Conservation (phyloP, 2,888 invertebrate species). For the Ornithoptera priamus region DNA sequence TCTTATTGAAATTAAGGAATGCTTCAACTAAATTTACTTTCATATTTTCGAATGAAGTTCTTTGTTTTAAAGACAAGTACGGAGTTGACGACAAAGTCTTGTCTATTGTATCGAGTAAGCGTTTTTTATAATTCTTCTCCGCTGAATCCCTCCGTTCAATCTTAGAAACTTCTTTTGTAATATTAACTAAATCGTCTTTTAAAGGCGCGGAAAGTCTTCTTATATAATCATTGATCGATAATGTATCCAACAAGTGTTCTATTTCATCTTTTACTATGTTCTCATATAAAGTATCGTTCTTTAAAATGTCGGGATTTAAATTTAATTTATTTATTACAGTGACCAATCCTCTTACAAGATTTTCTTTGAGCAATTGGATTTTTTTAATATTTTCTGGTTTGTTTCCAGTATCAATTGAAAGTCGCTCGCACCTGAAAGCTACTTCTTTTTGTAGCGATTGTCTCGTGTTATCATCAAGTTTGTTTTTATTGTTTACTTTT, state of each 20-base stretch:
- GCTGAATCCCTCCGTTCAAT: constrained; percentile 40
- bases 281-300: constrained; percentile 46
- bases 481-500: constrained; percentile 9
- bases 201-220: constrained; percentile 8
- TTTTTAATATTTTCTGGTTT: constrained; percentile 7
- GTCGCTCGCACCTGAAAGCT: constrained; percentile 1
- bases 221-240: constrained; percentile 39
- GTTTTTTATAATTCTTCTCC: constrained; percentile 48
- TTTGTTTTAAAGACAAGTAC: constrained; percentile 41
- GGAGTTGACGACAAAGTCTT: constrained; percentile 43
- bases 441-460: constrained; percentile 11
- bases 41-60: constrained; percentile 47
- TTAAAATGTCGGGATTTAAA: constrained; percentile 50
- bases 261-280: constrained; percentile 60
- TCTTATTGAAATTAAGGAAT: constrained; percentile 52
- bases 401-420: constrained; percentile 3
- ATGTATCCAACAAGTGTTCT: constrained; percentile 49
- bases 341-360: constrained; percentile 12
- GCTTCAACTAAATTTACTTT: constrained; percentile 58
- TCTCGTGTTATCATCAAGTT: constrained; percentile 9
- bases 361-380: constrained; percentile 8
- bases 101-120: constrained; percentile 48
- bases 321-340: constrained; percentile 48
- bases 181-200: constrained; percentile 24
- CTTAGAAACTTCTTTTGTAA: constrained; percentile 24